These are phyloP conservation scores for Cyrtodaria siliqua DNA, from an alignment of 2,888 invertebrate genomes.

Conservation along the genomic window DNA sequence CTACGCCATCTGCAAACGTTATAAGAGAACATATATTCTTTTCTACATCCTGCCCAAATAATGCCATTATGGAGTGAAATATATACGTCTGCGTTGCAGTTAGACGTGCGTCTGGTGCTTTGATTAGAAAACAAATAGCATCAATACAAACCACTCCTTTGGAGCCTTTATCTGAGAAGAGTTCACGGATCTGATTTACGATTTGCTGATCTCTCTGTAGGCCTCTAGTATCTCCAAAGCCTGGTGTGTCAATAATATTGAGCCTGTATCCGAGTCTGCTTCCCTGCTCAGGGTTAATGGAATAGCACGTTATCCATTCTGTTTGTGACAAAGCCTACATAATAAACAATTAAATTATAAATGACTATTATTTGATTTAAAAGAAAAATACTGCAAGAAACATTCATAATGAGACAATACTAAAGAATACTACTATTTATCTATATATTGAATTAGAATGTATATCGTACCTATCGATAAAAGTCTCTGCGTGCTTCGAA, in stretches of 20 bases:
- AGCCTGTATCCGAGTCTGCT: background rate
- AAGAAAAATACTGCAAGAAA: too few species aligned
- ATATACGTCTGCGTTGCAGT: background rate
- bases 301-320: too few species aligned
- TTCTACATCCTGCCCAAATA: background rate
- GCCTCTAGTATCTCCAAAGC: background rate
- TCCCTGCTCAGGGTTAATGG: too few species aligned
- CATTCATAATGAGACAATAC: too few species aligned
- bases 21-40: background rate
- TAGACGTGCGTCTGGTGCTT: background rate
- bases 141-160: background rate
- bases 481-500: too few species aligned
- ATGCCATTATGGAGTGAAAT: background rate
- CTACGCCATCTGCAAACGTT: background rate
- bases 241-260: background rate
- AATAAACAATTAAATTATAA: too few species aligned
- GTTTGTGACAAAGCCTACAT: too few species aligned
- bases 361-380: too few species aligned
- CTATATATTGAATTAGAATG: too few species aligned
- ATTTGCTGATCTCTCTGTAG: background rate
- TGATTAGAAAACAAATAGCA: background rate
- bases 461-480: too few species aligned
- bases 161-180: background rate
- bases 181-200: background rate
- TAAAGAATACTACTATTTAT: too few species aligned